Evolutionary conservation across 2,113 vertebrate genomes (phyloP).

Genomic region (Dicentrarchus labrax): DNA sequence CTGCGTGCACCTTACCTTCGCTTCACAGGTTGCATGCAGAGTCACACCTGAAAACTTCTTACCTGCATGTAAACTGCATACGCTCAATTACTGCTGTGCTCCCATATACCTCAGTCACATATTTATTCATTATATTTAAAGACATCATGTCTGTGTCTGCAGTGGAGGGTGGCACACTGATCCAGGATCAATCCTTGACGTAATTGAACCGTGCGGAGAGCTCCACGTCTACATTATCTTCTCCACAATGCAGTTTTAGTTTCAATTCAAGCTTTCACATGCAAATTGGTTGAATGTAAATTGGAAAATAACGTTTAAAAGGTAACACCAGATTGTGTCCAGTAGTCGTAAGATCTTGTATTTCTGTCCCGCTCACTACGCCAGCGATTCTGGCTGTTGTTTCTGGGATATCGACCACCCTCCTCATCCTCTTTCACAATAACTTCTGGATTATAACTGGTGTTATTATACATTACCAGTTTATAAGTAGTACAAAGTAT

Average conservation of each 20-base stretch:
- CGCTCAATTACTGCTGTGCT: background rate
- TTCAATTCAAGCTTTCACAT: no score
- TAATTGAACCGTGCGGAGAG: background rate
- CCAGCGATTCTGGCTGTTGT: no score
- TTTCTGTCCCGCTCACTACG: no score
- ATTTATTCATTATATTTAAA: background rate
- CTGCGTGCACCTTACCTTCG: conserved; percentile 25
- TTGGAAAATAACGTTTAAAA: no score
- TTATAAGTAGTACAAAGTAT: no score
- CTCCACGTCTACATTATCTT: background rate
- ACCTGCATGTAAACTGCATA: background rate
- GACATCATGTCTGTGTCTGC: background rate
- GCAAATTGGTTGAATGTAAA: no score
- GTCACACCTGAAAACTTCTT: background rate
- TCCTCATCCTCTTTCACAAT: no score
- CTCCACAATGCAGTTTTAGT: background rate
- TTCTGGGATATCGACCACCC: no score
- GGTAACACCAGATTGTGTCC: no score
- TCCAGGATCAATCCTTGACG: background rate
- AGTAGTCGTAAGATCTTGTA: no score
- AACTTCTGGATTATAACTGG: no score
- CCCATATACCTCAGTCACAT: background rate
- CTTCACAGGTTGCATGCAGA: background rate
- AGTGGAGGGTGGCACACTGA: background rate
- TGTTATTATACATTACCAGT: no score